Percentiles rank a stretch among this genome's conserved stretches.
Evolutionary conservation across 2,888 invertebrate genomes (phyloP).

Genomic region (Pristionchus exspectatus): DNA sequence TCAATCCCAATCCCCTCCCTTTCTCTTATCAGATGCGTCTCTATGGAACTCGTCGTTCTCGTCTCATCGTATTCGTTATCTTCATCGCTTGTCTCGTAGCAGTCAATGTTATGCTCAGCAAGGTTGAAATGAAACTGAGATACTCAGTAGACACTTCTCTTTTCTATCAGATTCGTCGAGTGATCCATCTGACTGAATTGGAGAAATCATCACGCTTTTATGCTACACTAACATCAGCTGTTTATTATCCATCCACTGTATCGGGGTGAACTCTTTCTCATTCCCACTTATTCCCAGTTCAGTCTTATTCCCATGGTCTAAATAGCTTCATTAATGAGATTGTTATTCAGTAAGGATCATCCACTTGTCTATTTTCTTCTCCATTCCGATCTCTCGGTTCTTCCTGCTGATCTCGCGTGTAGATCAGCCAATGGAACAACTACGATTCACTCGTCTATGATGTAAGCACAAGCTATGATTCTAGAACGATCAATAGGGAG

Average conservation of each 20-base stretch:
- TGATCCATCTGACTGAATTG: slow-evolving; percentile 44
- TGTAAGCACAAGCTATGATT: not conserved
- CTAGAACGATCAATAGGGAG: too few relatives aligned
- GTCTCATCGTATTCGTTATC: not conserved
- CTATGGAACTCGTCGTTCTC: slow-evolving; percentile 39
- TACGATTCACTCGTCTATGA: not conserved
- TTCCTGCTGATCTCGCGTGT: slow-evolving; percentile 42
- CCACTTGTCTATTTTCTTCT: slow-evolving; percentile 36
- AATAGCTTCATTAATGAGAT: not conserved
- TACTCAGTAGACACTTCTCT: not conserved
- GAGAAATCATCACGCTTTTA: slow-evolving; percentile 1
- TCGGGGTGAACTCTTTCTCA: not conserved
- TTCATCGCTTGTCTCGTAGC: slow-evolving; percentile 30
- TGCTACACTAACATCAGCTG: slow-evolving; percentile 32
- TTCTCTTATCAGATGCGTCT: slow-evolving; percentile 24
- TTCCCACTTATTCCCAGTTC: not conserved
- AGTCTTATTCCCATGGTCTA: not conserved
- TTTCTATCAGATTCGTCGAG: slow-evolving; percentile 40
- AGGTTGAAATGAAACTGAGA: not conserved
- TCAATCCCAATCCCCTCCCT: not conserved
- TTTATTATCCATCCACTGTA: slow-evolving; percentile 42
- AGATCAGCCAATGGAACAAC: slow-evolving; percentile 52
- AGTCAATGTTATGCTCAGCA: slow-evolving; percentile 36
- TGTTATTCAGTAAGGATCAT: slow-evolving; percentile 31
- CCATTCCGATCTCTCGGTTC: slow-evolving; percentile 42